Conservation (phyloP, 2,797 vertebrate genomes). For the Sphaeramia orbicularis region DNA sequence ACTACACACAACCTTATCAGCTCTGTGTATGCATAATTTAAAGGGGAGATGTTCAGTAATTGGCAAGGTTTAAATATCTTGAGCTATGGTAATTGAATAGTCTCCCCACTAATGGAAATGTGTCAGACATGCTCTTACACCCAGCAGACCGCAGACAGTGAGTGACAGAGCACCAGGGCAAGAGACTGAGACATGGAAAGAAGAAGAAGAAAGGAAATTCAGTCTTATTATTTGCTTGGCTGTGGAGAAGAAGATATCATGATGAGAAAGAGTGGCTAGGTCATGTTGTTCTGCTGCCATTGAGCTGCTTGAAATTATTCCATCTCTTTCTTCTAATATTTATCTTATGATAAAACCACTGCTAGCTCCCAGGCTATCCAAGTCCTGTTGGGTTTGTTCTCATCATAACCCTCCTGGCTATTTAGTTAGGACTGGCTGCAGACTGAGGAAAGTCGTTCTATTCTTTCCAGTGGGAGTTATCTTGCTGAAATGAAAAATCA, state of each 20-base stretch:
- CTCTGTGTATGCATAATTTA: slow-evolving; percentile 86
- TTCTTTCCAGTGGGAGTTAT: slow-evolving; percentile 59
- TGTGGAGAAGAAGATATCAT: slow-evolving; percentile 70
- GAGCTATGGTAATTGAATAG: slow-evolving; percentile 88
- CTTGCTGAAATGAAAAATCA: slow-evolving; percentile 30
- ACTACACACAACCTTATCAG: slow-evolving; percentile 81
- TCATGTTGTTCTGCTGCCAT: slow-evolving; percentile 67
- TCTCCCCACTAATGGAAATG: slow-evolving; percentile 86
- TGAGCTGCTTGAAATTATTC: slow-evolving; percentile 60
- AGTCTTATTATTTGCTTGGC: slow-evolving; percentile 68
- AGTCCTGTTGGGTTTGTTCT: slow-evolving; percentile 70
- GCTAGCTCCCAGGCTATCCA: slow-evolving; percentile 64
- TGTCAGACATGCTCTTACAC: slow-evolving; percentile 86
- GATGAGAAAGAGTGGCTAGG: slow-evolving; percentile 64
- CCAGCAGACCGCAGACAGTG: slow-evolving; percentile 76
- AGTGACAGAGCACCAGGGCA: slow-evolving; percentile 69
- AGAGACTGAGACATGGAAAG: slow-evolving; percentile 58
- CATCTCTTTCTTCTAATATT: slow-evolving; percentile 75
- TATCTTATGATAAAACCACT: slow-evolving; percentile 74
- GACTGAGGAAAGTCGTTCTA: slow-evolving; percentile 38
- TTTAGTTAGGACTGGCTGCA: slow-evolving; percentile 68
- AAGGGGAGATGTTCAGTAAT: slow-evolving; percentile 87
- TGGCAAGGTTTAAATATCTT: slow-evolving; percentile 88
- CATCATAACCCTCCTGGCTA: slow-evolving; percentile 69
- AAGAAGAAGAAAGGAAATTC: slow-evolving; percentile 58